Conservation (phyloP, 2,797 vertebrate species). For the Ispidina picta region DNA sequence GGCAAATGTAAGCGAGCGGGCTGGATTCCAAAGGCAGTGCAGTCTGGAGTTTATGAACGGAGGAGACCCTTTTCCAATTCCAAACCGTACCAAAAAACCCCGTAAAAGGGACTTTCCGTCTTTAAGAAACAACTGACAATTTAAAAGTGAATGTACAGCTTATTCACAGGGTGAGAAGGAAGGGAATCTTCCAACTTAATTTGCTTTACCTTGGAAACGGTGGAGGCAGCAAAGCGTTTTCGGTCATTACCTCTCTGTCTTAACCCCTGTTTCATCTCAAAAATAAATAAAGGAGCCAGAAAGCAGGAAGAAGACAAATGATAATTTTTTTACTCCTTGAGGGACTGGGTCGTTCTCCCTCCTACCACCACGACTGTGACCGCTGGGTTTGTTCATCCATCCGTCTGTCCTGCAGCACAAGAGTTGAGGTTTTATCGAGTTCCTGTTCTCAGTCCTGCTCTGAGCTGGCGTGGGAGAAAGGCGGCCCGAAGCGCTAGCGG, state of each 20-base stretch:
- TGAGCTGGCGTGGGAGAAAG: conserved; percentile 63
- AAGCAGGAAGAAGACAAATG: conserved; percentile 81
- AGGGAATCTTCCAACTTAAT: conserved; percentile 66
- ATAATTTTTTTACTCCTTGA: conserved; percentile 72
- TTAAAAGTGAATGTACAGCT: conserved; percentile 76
- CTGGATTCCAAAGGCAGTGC: conserved; percentile 36
- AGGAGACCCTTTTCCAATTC: conserved; percentile 72
- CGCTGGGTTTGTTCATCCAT: conserved; percentile 65
- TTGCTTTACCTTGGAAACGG: conserved; percentile 73
- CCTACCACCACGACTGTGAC: conserved; percentile 59
- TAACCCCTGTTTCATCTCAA: conserved; percentile 74
- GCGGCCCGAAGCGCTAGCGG: conserved; percentile 81
- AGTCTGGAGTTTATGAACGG: conserved; percentile 67
- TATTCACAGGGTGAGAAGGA: conserved; percentile 68
- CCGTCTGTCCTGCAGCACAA: conserved; percentile 69
- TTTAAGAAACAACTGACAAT: conserved; percentile 76
- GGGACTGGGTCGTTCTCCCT: conserved; percentile 61
- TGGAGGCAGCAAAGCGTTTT: conserved; percentile 67
- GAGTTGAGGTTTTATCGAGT: conserved; percentile 72
- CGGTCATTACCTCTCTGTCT: conserved; percentile 68
- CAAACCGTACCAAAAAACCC: conserved; percentile 68
- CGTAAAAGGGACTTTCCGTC: conserved; percentile 59
- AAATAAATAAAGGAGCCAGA: conserved; percentile 82
- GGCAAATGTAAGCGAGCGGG: conserved; percentile 48
- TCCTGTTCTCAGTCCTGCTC: conserved; percentile 75